These are phyloP conservation scores for Australoheros facetus DNA, from an alignment of 2,797 vertebrate genomes.

Conservation along the genomic window DNA sequence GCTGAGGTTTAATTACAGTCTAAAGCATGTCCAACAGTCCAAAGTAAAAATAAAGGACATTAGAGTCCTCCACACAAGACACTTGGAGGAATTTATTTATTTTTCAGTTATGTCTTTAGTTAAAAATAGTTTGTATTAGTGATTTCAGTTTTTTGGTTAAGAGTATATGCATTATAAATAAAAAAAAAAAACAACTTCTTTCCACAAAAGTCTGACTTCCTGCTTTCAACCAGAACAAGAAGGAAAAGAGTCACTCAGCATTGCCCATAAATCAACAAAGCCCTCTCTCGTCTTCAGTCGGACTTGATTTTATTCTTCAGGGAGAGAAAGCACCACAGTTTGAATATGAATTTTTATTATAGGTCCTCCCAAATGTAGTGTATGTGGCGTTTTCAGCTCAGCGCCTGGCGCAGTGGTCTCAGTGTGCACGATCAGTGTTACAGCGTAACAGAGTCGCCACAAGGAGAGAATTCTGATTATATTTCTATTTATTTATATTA, in stretches of 20 bases:
- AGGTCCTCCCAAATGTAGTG: neutral
- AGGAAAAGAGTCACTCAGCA: neutral
- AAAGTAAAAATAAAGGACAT: neutral
- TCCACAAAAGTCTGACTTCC: neutral
- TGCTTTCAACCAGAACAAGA: accelerated
- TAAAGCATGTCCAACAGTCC: neutral
- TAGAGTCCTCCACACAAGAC: neutral
- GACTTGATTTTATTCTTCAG: accelerated
- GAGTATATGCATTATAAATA: too few species aligned
- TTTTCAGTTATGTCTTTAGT: neutral
- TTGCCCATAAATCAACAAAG: constrained; percentile 6
- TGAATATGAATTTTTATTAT: neutral
- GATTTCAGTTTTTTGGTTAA: neutral
- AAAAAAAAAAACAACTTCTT: neutral
- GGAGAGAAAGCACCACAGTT: neutral
- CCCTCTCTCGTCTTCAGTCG: neutral
- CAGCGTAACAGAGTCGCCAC: neutral
- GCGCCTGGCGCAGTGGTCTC: neutral
- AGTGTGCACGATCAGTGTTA: neutral
- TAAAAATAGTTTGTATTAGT: neutral
- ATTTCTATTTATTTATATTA: neutral
- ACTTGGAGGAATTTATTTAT: too few species aligned
- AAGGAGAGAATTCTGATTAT: neutral
- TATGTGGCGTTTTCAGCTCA: constrained; percentile 2
- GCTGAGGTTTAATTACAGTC: neutral